A percentile compares a stretch with the other conserved stretches of the same genome.
phyloP scores from a whole-genome alignment of 1,140 invertebrate genomes.

The Saxidomus purpurata region DNA sequence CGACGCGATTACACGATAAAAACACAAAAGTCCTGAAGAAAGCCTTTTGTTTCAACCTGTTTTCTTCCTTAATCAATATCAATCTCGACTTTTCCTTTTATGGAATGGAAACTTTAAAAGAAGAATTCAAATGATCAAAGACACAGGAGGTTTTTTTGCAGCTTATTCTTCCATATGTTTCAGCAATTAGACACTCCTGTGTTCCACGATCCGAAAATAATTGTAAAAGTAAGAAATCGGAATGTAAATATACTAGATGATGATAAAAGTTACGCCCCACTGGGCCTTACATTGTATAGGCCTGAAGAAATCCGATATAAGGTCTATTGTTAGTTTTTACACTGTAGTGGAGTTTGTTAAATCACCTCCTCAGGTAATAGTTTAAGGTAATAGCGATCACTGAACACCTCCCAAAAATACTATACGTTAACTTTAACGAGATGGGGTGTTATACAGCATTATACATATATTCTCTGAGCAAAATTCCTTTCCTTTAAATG shows the following conservation, averaged over 20 bases:
- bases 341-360: too few species aligned
- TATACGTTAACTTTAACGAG: too few species aligned
- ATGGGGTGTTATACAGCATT: too few species aligned
- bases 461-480: too few species aligned
- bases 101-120: neutral
- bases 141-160: neutral
- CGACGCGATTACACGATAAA: too few species aligned
- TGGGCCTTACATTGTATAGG: neutral
- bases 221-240: neutral
- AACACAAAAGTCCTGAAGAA: too few species aligned
- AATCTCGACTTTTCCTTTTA: neutral
- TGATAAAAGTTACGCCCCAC: neutral
- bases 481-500: too few species aligned
- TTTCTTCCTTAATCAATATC: neutral
- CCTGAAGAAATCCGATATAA: neutral
- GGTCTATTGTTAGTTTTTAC: neutral
- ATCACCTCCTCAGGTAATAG: too few species aligned
- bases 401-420: too few species aligned
- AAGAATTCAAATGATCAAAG: neutral
- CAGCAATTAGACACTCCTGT: neutral
- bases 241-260: conserved; percentile 14
- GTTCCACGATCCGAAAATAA: neutral
- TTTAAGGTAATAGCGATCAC: too few species aligned
- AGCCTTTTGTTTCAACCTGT: neutral
- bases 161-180: neutral